A percentile compares a stretch with the other conserved stretches of the same genome.
Evolutionary conservation across 2,797 vertebrate species (phyloP).

Genomic region (Lithobates pipiens): DNA sequence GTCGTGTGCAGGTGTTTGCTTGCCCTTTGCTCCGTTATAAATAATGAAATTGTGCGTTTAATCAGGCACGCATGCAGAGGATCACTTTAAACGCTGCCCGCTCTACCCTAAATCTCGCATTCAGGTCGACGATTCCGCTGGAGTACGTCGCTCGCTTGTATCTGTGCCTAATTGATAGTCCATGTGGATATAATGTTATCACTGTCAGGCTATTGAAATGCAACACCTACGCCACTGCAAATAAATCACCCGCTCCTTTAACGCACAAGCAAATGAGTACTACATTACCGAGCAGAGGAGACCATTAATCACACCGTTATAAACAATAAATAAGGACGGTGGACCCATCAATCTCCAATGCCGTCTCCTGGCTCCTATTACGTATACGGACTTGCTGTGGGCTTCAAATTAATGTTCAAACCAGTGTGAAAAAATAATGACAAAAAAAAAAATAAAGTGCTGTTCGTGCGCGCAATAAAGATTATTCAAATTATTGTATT

Average conservation of each 20-base stretch:
- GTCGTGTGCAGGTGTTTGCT: conserved; percentile 20
- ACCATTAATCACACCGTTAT: conserved; percentile 46
- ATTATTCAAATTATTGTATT: not conserved
- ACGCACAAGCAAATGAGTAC: conserved; percentile 44
- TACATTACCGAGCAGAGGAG: conserved; percentile 57
- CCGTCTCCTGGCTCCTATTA: not conserved
- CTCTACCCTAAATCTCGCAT: conserved; percentile 21
- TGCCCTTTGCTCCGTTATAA: not conserved
- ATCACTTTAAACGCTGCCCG: not conserved
- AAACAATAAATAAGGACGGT: conserved; percentile 55
- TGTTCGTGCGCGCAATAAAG: not conserved
- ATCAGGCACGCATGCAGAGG: conserved; percentile 19
- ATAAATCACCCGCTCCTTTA: conserved; percentile 59
- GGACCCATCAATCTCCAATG: conserved; percentile 47
- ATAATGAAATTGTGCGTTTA: conserved; percentile 24
- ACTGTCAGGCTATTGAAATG: conserved; percentile 54
- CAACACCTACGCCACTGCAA: conserved; percentile 45
- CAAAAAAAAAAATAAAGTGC: not conserved
- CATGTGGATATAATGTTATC: conserved; percentile 53
- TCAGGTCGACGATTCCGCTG: conserved; percentile 55
- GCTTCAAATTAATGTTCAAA: conserved; percentile 4
- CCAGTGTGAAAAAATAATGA: not conserved
- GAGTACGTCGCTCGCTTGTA: conserved; percentile 11
- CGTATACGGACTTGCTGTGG: not conserved
- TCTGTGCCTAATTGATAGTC: conserved; percentile 41